phyloP scores from a whole-genome alignment of 2,888 invertebrate genomes.

The Carabus problematicus region DNA sequence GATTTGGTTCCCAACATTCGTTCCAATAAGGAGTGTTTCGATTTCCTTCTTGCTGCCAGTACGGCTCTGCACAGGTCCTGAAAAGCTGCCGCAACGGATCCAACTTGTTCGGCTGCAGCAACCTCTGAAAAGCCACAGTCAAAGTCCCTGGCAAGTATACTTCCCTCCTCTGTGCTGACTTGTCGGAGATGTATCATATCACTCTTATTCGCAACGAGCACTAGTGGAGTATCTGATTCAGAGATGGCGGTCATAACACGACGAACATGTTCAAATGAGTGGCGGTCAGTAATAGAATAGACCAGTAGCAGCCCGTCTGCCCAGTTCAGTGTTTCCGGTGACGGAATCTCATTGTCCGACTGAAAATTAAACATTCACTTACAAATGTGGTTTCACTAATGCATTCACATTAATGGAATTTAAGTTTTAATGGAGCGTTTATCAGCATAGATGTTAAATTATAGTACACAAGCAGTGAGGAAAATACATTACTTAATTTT shows the following conservation, averaged over 20 bases:
- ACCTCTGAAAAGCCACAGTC: constrained; percentile 89
- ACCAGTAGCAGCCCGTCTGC: constrained; percentile 88
- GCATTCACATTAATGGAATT: too few species aligned
- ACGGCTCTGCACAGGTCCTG: constrained; percentile 86
- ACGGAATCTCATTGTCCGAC: constrained; percentile 76
- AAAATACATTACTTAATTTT: too few species aligned
- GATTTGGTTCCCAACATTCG: constrained; percentile 82
- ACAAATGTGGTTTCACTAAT: too few species aligned
- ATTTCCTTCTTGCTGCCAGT: constrained; percentile 77
- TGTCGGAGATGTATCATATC: constrained; percentile 91
- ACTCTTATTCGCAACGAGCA: constrained; percentile 89
- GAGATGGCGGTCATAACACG: constrained; percentile 48
- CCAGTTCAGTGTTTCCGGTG: constrained; percentile 79
- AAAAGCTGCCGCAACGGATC: constrained; percentile 84
- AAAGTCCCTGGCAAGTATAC: constrained; percentile 85
- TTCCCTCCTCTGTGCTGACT: constrained; percentile 87
- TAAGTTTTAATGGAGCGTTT: too few species aligned
- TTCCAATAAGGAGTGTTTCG: constrained; percentile 84
- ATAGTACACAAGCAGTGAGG: too few species aligned
- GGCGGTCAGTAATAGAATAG: constrained; percentile 88
- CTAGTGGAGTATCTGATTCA: constrained; percentile 77
- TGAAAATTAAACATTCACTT: constrained; percentile 54
- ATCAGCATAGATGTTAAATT: too few species aligned
- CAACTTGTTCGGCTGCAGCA: constrained; percentile 87
- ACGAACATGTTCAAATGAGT: constrained; percentile 80